Percentiles rank a stretch among this genome's conserved stretches.
phyloP scores from a whole-genome alignment of 2,888 invertebrate species.

The Emmelina monodactyla region DNA sequence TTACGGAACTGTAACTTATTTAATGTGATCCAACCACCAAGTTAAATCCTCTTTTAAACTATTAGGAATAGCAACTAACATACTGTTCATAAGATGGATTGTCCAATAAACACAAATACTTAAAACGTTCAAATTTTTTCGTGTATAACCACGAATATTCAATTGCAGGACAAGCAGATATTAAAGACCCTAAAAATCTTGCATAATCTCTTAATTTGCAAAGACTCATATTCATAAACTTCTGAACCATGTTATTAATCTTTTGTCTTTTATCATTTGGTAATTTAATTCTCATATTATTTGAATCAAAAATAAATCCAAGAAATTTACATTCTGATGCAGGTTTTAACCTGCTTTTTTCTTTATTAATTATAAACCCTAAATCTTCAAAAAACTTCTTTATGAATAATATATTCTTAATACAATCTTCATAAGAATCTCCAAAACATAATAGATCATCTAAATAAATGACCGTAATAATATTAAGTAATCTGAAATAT shows the following conservation, averaged over 20 bases:
- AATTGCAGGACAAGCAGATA: neutral
- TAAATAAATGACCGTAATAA: neutral
- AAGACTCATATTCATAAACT: neutral
- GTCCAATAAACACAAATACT: neutral
- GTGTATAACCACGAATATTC: neutral
- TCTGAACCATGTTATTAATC: neutral
- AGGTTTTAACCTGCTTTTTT: constrained; percentile 3
- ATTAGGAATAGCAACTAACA: neutral
- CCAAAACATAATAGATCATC: constrained; percentile 1
- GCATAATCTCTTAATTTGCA: neutral
- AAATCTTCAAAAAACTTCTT: neutral
- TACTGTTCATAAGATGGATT: neutral
- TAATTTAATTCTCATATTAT: neutral
- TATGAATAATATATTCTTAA: neutral
- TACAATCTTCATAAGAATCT: neutral
- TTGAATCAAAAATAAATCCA: constrained; percentile 4
- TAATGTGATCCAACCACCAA: neutral
- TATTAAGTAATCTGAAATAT: neutral
- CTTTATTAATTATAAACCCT: constrained; percentile 4
- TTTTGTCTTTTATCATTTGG: neutral
- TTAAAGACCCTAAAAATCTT: neutral
- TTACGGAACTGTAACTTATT: neutral
- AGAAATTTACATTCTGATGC: constrained; percentile 2
- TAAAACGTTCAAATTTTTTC: neutral
- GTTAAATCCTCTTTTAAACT: neutral